Base-by-base conservation (phyloP, 1,140 invertebrate species). In the Drusus annulatus region DNA sequence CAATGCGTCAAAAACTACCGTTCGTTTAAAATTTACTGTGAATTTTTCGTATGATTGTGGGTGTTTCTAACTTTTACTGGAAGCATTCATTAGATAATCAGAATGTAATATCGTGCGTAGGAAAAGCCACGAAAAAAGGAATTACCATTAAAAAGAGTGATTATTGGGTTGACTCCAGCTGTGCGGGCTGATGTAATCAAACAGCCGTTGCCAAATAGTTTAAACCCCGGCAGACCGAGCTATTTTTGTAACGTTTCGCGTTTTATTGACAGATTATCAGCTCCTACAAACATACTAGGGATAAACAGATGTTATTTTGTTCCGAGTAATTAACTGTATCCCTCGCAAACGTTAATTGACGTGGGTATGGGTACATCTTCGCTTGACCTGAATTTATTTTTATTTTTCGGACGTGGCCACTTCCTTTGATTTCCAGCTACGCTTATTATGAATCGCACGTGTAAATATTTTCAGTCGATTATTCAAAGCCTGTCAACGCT, bases 181-280 rank as follows among this genome's bases (percentile, higher is more conserved):
- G 62, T 25, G 62, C 28, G 21, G 25, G 62, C 21, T n/a, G 62
- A 65, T 60, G 62, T n/a, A 65, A 65, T 65, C 62, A 15, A 65
- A 25, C 36, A 31, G 13, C 7, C 23, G 21, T 65, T 65, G 16
- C 21, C 25, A 25, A n/a, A 13, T 65, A 65, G n/a, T 65, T 28
- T 6, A 10, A 25, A 65, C 13, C 5, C 28, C 21, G 13, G 19
- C 17, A 31, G 25, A 65, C 19, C 13, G 21, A 4, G 25, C 13
- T 25, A 21, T 65, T 65, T 65, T 65, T 31, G 25, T 25, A 25
- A 10, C 15, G 21, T 25, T 25, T 31, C 21, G 21, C 62, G n/a
- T n/a, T 28, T 25, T 65, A 65, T 65, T 31, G 62, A 65, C 16
- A 25, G 25, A 25, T 25, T 31, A 25, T 25, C 21, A 56, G 10